phyloP scores from a whole-genome alignment of 2,888 invertebrate genomes.

The Galeruca laticollis region DNA sequence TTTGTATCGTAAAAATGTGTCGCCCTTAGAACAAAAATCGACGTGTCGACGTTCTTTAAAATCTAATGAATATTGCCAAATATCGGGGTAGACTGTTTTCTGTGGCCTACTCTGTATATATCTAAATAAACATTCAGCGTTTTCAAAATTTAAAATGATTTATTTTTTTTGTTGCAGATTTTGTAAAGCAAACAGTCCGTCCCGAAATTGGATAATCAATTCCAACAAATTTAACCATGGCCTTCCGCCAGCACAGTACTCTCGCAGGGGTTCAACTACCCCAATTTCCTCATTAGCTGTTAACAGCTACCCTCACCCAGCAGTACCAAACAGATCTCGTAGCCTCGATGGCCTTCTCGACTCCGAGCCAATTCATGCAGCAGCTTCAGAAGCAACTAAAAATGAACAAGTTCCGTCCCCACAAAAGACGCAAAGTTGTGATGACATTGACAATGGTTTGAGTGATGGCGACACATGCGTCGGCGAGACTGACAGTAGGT shows the following conservation, averaged over 20 bases:
- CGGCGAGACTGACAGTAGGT: constrained; percentile 59
- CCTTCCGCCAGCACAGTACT: constrained; percentile 63
- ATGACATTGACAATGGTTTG: constrained; percentile 57
- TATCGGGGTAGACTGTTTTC: no score
- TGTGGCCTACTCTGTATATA: no score
- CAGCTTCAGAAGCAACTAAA: constrained; percentile 47
- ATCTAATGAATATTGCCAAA: no score
- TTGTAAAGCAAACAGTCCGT: constrained; percentile 76
- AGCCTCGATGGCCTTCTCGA: constrained; percentile 76
- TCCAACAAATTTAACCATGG: constrained; percentile 58
- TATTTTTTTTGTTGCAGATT: constrained; percentile 68
- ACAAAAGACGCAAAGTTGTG: constrained; percentile 61
- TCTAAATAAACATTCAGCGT: no score
- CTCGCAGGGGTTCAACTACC: constrained; percentile 65
- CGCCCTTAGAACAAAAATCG: no score
- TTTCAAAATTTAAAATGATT: background rate
- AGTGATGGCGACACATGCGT: constrained; percentile 47
- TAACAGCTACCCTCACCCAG: constrained; percentile 47
- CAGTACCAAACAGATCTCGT: constrained; percentile 70
- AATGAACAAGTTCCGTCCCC: constrained; percentile 61
- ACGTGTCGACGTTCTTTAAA: no score
- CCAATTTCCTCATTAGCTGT: constrained; percentile 62
- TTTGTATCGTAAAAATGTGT: no score
- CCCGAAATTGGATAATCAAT: constrained; percentile 71
- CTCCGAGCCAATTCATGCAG: constrained; percentile 50